phyloP scores from a whole-genome alignment of 2,797 vertebrate species.

The Buceros bicornis region DNA sequence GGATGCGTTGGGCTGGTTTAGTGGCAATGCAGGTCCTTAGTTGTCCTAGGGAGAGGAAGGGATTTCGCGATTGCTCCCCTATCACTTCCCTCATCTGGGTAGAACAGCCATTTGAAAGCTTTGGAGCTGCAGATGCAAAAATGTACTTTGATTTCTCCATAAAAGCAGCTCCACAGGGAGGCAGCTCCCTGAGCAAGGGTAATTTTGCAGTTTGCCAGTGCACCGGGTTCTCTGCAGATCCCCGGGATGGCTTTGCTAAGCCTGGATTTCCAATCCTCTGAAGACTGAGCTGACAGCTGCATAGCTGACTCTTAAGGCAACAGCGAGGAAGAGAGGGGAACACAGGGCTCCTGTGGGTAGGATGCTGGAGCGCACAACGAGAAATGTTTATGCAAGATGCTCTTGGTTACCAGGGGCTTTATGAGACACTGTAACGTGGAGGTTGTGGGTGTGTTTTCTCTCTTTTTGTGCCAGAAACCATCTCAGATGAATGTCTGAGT shows the following conservation, averaged over 20 bases:
- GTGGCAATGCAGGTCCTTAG: neutral
- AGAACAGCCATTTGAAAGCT: neutral
- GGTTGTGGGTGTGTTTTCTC: neutral
- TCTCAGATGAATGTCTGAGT: neutral
- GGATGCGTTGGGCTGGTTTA: neutral
- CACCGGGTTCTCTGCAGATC: neutral
- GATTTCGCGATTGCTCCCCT: neutral
- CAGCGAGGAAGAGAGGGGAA: neutral
- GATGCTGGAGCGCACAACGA: neutral
- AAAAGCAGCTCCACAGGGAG: neutral
- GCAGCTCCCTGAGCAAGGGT: neutral
- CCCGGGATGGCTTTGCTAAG: neutral
- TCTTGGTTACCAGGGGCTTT: neutral
- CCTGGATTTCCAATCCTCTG: neutral
- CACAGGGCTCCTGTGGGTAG: neutral
- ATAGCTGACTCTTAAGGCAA: neutral
- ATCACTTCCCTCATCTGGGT: neutral
- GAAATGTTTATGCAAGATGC: neutral
- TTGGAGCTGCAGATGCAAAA: slow-evolving; percentile 6
- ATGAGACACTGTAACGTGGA: neutral
- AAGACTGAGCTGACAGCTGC: neutral
- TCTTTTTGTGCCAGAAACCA: neutral
- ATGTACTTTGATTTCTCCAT: neutral
- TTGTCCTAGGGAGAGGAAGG: neutral
- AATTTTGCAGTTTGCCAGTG: neutral